Conservation (phyloP, 2,888 invertebrate species). For the Stenchaetothrips biformis region DNA sequence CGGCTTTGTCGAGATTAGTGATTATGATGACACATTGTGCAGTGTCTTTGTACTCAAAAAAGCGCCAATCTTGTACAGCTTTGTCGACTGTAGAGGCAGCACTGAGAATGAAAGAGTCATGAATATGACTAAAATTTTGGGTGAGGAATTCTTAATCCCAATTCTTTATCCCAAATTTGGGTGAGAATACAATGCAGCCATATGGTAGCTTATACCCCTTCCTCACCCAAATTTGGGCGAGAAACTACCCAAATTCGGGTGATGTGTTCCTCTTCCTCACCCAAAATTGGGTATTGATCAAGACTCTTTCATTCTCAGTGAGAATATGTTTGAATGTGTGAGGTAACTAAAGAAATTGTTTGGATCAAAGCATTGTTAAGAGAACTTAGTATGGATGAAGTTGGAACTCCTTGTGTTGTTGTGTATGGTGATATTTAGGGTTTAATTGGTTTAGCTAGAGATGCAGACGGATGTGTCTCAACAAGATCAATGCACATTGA, state of each 20-base stretch:
- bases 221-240: no score
- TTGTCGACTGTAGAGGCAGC: background rate
- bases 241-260: no score
- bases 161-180: no score
- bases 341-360: background rate
- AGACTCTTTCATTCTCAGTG: no score
- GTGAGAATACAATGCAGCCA: no score
- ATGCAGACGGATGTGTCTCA: background rate
- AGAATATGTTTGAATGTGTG: background rate
- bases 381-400: background rate
- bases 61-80: background rate
- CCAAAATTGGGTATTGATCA: no score
- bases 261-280: no score
- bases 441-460: background rate
- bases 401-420: background rate
- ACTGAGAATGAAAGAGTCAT: no score
- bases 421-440: background rate
- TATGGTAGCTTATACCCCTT: no score
- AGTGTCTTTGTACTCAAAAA: background rate
- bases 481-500: background rate
- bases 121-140: no score
- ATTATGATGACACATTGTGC: background rate
- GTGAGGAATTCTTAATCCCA: no score
- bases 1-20: no score
- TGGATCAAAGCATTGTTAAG: background rate